Base-by-base conservation (phyloP, 2,113 vertebrate genomes). In the Loxodonta africana region DNA sequence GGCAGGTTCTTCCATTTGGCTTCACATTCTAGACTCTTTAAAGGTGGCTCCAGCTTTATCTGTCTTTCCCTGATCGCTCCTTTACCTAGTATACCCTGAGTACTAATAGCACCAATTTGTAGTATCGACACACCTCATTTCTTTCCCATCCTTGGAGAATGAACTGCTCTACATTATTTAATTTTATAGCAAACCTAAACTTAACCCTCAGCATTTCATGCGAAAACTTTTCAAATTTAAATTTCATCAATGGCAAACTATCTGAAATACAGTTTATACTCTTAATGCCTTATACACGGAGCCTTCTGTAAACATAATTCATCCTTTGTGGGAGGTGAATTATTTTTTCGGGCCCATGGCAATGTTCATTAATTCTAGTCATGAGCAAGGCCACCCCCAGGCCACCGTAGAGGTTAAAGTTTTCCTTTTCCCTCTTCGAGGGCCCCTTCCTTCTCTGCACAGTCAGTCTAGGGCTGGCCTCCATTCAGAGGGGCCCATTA, bases 161-260 rank as follows among this genome's bases (percentile, higher is more conserved):
- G 63, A 71, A 71, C 71, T 84, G 23, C 78, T 96, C 67, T 88
- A 89, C 63, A 60, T 96, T 63, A 94, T 84, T 96, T 76, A 87
- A 92, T 93, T 96, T 67, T 90, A 62, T 65, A 82, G 74, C 74
- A 33, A 97, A 69, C 30, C 15, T 94, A 93, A 83, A 74, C 41
- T 96, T 84, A 46, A 95, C 37, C 44, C 77, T 88, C 71, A 91
- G 26, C 37, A n/a, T 73, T 28, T 96, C 73, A 46, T 60, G 30
- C 41, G 76, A 9, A 88, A 96, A 87, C 77, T 81, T 92, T 57
- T 86, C 41, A 89, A 28, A 77, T 91, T 86, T 96, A 26, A 88
- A 71, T 80, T 96, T 71, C 91, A 83, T 26, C 77, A 37, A 76
- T 86, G 51, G 21, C 67, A 83, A 97, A 83, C 85, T 96, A 51